Percentiles rank a stretch among this genome's conserved stretches.
Evolutionary conservation across 2,888 invertebrate species (phyloP).

Genomic region (Phyllotreta striolata): DNA sequence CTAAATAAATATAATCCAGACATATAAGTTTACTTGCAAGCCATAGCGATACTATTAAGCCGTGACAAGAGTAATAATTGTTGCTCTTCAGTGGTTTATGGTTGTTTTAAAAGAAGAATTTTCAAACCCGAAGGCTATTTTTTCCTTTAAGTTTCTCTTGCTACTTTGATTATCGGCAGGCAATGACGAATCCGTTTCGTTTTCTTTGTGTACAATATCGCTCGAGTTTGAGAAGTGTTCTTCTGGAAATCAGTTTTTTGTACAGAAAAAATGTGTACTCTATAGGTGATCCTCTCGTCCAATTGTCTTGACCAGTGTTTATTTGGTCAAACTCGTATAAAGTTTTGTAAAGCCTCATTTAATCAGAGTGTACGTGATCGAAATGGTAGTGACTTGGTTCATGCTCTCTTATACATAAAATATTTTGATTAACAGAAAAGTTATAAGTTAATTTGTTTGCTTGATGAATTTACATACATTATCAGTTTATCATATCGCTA

Average conservation of each 20-base stretch:
- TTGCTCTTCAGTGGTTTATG: conserved; percentile 10
- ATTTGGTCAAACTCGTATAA: conserved; percentile 12
- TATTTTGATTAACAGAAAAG: neutral
- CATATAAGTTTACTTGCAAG: conserved; percentile 57
- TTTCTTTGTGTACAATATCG: neutral
- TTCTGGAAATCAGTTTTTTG: conserved; percentile 33
- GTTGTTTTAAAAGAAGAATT: neutral
- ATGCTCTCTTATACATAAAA: neutral
- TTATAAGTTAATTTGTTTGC: neutral
- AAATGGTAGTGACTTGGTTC: conserved; percentile 7
- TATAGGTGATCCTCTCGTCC: conserved; percentile 31
- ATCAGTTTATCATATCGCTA: conserved; percentile 1
- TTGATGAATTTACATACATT: neutral
- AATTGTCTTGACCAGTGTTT: conserved; percentile 14
- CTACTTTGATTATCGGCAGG: neutral
- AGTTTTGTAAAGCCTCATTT: conserved; percentile 4
- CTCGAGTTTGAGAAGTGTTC: conserved; percentile 1
- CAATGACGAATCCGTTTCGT: too few species aligned
- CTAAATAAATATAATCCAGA: conserved; percentile 57
- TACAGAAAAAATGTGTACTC: conserved; percentile 30
- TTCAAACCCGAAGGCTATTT: neutral
- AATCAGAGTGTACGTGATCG: conserved; percentile 9
- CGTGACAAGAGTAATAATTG: conserved; percentile 40
- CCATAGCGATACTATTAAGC: conserved; percentile 56
- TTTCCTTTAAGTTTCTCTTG: neutral